Percentiles rank a stretch among this genome's conserved stretches.
Conservation (phyloP, 2,113 vertebrate species). For the Phaethornis superciliosus region DNA sequence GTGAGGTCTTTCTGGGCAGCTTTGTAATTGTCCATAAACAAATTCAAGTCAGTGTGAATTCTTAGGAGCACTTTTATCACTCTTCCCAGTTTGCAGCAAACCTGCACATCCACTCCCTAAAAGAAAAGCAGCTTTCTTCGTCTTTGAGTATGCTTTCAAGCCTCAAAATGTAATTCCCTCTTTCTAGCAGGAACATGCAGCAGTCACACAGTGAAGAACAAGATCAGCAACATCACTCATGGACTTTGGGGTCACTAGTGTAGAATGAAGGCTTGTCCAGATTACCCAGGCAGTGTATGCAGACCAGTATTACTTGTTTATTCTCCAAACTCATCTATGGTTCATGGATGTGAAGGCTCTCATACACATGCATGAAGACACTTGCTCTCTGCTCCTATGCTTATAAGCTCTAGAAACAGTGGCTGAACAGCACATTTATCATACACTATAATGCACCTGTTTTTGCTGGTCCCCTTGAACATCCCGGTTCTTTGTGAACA, state of each 20-base stretch:
- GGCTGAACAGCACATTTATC: background rate
- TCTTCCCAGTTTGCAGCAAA: background rate
- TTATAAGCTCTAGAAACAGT: background rate
- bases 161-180: background rate
- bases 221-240: background rate
- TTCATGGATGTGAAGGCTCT: background rate
- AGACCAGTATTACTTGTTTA: background rate
- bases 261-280: background rate
- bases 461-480: background rate
- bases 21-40: background rate
- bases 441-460: fast-evolving
- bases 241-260: background rate
- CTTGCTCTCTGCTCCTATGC: background rate
- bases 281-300: background rate
- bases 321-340: background rate
- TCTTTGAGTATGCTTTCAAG: fast-evolving
- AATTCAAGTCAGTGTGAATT: background rate
- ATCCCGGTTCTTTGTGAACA: fast-evolving
- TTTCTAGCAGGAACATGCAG: background rate
- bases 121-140: background rate
- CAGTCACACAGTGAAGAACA: background rate
- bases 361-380: fast-evolving
- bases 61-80: background rate
- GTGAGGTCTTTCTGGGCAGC: background rate
- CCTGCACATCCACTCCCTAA: background rate